Base-by-base conservation (phyloP, 2,888 invertebrate genomes). In the Chrysodeixis includens region DNA sequence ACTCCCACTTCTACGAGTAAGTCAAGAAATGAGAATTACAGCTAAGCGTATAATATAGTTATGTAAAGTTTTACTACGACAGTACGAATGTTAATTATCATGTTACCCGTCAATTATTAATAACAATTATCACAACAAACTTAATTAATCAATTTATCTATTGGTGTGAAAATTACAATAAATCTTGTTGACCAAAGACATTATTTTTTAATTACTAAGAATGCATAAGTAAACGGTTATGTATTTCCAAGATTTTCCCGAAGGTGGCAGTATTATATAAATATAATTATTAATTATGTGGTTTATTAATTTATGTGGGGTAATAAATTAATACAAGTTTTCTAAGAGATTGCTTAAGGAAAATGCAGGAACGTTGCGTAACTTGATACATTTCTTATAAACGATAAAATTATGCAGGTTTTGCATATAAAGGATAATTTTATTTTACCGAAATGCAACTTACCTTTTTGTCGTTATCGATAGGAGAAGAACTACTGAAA, bases 291-390 rank as follows among this genome's bases (percentile, higher is more conserved):
- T 18, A 10, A 5, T 46, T 46, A 46, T 46, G 10, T 6, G 40
- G 9, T 40, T 30, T 30, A 26, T 4, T 26, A 26, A 26, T 4
- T 26, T 26, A 26, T 26, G 26, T 26, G 6, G 6, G 2, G 26
- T 26, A n/a, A n/a, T n/a, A n/a, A 54, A 44, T 9, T 18, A 32
- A 12, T 20, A 20, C 40, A 5, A 49, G 12, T 26, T 62, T 66
- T 56, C 56, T 62, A 8, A 69, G 56, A 59, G 69, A 54, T 51
- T 22, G 22, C 22, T 20, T 22, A 32, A 62, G 70, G 71, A 70
- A 70, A 70, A 62, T 58, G 46, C 46, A 49, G 46, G 10, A 14
- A n/a, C n/a, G 22, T 56, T 20, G 22, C 56, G 56, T 66, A 61
- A 70, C 14, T 14, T 60, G 30, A 74, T 57, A 60, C 18, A 18